Percentiles rank a stretch among this genome's conserved stretches.
Conservation (phyloP, 2,113 vertebrate genomes). For the Herpailurus yagouaroundi region DNA sequence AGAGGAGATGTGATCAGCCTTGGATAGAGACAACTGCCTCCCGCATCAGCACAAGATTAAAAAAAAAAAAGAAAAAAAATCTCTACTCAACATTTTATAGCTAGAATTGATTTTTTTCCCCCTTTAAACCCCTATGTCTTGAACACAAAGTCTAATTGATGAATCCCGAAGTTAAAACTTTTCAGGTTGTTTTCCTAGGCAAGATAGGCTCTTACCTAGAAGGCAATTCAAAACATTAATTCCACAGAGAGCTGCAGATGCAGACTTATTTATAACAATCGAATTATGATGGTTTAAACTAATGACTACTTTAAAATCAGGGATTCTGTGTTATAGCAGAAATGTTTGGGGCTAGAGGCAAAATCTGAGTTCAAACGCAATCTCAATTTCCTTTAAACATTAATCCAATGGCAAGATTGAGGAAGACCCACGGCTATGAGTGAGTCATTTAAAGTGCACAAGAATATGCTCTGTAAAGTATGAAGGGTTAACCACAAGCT, state of each 20-base stretch:
- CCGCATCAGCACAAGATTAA: background rate
- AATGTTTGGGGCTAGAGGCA: background rate
- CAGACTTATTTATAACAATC: background rate
- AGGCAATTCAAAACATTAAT: background rate
- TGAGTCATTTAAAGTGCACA: background rate
- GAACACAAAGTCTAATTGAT: background rate
- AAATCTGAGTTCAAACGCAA: background rate
- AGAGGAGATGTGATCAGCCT: conserved; percentile 3
- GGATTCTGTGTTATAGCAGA: background rate
- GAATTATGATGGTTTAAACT: background rate
- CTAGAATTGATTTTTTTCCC: background rate
- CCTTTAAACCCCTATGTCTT: background rate
- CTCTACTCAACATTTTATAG: conserved; percentile 25
- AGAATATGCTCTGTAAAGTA: background rate
- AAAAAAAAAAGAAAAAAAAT: background rate
- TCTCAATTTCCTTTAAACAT: background rate
- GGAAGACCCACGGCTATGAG: background rate
- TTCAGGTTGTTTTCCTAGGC: background rate
- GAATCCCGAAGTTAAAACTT: conserved; percentile 49
- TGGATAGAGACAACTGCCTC: background rate
- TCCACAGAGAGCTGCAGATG: background rate
- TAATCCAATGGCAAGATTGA: background rate
- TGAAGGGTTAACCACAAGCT: background rate
- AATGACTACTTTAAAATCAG: conserved; percentile 1
- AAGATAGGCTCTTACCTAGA: background rate